Conservation (phyloP, 2,113 vertebrate species). For the Pterophyllum scalare region DNA sequence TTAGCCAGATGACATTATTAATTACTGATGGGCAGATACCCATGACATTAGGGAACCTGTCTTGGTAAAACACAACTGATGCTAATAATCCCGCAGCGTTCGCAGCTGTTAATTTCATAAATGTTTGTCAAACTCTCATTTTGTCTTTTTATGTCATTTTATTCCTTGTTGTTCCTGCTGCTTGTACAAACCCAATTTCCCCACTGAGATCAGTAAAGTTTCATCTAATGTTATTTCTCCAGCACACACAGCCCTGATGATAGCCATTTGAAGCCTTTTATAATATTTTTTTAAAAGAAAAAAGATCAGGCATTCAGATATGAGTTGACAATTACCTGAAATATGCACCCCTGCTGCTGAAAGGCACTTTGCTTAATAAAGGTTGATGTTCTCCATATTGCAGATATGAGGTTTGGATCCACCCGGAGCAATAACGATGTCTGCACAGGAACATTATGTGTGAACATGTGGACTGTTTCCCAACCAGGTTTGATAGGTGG, state of each 20-base stretch:
- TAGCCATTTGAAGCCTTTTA: conserved; percentile 14
- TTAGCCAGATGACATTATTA: conserved; percentile 35
- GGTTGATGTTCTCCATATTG: conserved; percentile 23
- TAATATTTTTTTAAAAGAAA: conserved; percentile 6
- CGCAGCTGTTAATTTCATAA: neutral
- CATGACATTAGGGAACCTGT: conserved; percentile 4
- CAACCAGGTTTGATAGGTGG: conserved; percentile 7
- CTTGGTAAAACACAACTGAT: neutral
- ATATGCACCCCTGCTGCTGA: conserved; percentile 24
- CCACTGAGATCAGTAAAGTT: conserved; percentile 41
- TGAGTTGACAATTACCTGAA: conserved; percentile 8
- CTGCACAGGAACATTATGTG: neutral
- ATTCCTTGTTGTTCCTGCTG: neutral
- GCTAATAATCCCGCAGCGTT: conserved; percentile 9
- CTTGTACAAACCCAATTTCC: conserved; percentile 24
- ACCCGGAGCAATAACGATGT: neutral
- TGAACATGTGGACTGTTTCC: neutral
- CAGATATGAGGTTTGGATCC: neutral
- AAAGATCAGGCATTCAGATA: conserved; percentile 17
- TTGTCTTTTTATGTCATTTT: neutral
- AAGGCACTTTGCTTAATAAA: neutral
- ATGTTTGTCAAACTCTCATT: conserved; percentile 17
- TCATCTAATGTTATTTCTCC: conserved; percentile 29
- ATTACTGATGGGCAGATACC: conserved; percentile 31
- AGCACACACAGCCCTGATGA: conserved; percentile 6